Base-by-base conservation (phyloP, 2,888 invertebrate genomes). In the Halictus quadricinctus region DNA sequence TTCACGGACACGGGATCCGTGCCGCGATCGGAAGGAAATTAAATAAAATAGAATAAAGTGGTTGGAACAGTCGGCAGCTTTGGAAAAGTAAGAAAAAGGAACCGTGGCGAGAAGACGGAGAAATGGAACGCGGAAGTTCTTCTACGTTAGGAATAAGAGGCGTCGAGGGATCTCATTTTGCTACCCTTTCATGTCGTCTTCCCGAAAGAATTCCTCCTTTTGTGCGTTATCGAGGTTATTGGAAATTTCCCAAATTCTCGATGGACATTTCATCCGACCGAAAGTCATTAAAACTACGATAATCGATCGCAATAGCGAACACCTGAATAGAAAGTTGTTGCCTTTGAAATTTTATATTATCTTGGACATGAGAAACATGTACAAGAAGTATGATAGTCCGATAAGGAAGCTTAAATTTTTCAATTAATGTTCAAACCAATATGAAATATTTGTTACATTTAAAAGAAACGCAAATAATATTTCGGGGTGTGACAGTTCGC, bases 1-100 rank as follows among this genome's bases (percentile, higher is more conserved):
- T 80, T 77, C 76, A 64, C 54, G 48, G 64, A 48, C 76, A 50
- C 60, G 72, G 43, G 41, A 77, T 58, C 29, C 66, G 76, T 25
- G 21, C 60, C 48, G 72, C 58, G 82, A 83, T 84, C 84, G 84
- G 72, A 75, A 77, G 85, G 80, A 85, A 80, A 85, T 85, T 83
- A 84, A 83, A 84, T 83, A 79, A 76, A 70, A 77, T 73, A 43
- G 76, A 54, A 72, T 48, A 80, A 83, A 80, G 64, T 80, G 75
- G 3, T 46, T 13, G 29, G 76, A 76, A 72, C 76, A 76, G 80
- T 80, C 75, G 72, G 41, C 75, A 75, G 70, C 60, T 73, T 73
- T 48, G 46, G 13, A n/a, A 36, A 66, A 69, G 69, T 48, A 41
- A 69, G 4, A 69, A 60, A 83, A 54, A 41, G 69, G n/a, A 69